Base-by-base conservation (phyloP, 2,888 invertebrate genomes). In the Nipponacmea schrenckii region DNA sequence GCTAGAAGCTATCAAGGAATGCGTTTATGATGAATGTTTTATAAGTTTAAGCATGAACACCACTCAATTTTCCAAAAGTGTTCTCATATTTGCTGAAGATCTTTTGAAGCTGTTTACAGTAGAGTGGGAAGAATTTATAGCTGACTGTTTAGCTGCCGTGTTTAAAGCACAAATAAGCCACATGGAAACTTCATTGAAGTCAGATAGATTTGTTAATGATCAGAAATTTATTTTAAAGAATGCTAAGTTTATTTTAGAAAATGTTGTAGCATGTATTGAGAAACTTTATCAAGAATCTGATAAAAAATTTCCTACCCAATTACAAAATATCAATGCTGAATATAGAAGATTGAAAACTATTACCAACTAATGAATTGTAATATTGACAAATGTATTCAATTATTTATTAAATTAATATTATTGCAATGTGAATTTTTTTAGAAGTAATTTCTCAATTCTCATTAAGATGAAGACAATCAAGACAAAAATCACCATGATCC, bases 1-100 rank as follows among this genome's bases (percentile, higher is more conserved):
- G 77, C 90, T 94, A 17, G 83, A 86, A 82, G 91, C 91, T 77
- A 90, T 94, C 83, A 92, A 92, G 80, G 91, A 91, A 83, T 93
- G 76, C 71, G 81, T 86, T 27, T 83, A 81, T 70, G 80, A 92
- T 77, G 92, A 92, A 72, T 91, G 91, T 79, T 94, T 94, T 93
- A 90, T 95, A 68, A 92, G 93, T 77, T 90, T 96, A 81, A 95
- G 95, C 0, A 92, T 92, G 83, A 95, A 94, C 89, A 94, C 94
- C 7, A 91, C 95, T 77, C 92, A 93, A 84, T 96, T 96, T 89
- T 92, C 93, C 8, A 94, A 94, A 88, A 91, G 94, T 5, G 94
- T 93, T 82, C 90, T 94, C 63, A 92, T 92, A 31, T 91, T 95
- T 74, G 91, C 94, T 76, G 93, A 94, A 79, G 93, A 95, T 84